A percentile compares a stretch with the other conserved stretches of the same genome.
phyloP scores from a whole-genome alignment of 2,888 invertebrate species.

The Autographa pulchrina region DNA sequence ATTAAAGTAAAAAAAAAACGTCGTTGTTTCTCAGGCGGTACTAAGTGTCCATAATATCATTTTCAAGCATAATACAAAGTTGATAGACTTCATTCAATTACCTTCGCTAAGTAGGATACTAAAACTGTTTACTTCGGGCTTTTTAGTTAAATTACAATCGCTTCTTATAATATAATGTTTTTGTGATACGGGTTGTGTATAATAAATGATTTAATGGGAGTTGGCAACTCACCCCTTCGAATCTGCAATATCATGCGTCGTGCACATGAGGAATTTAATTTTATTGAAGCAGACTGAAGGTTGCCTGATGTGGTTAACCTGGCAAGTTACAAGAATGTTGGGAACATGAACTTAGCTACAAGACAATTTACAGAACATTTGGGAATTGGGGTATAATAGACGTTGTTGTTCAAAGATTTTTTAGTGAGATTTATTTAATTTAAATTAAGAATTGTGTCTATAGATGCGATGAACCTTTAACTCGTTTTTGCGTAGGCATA shows the following conservation, averaged over 20 bases:
- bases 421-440: too few species aligned
- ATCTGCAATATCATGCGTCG: conserved; percentile 64
- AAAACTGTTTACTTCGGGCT: not conserved
- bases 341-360: conserved; percentile 25
- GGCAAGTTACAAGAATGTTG: conserved; percentile 39
- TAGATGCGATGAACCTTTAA: too few species aligned
- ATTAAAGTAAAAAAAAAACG: not conserved
- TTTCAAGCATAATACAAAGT: conserved; percentile 2
- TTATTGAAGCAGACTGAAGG: conserved; percentile 26
- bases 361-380: not conserved
- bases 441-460: too few species aligned
- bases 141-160: not conserved
- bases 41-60: not conserved
- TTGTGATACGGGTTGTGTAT: not conserved
- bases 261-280: conserved; percentile 46
- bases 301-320: conserved; percentile 36
- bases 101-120: not conserved
- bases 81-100: not conserved
- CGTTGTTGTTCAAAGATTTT: not conserved
- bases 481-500: not conserved
- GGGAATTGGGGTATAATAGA: not conserved
- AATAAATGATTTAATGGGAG: conserved; percentile 43
- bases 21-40: not conserved
- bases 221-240: conserved; percentile 43
- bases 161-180: not conserved